A percentile compares a stretch with the other conserved stretches of the same genome.
Evolutionary conservation across 1,140 invertebrate genomes (phyloP).

Genomic region (Brachionus paranguensis): DNA sequence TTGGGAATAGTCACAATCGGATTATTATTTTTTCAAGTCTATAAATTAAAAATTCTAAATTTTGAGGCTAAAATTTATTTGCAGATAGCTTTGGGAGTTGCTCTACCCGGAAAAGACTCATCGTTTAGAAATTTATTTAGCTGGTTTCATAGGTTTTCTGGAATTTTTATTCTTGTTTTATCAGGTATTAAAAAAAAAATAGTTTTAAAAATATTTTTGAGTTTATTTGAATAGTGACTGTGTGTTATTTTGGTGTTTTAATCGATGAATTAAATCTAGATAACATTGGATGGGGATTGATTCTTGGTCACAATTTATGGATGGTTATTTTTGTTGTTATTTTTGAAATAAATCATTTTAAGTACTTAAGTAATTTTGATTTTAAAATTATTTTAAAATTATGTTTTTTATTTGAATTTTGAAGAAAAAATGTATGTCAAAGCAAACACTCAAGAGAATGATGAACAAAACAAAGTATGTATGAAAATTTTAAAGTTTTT

Average conservation of each 20-base stretch:
- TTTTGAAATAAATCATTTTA: not conserved
- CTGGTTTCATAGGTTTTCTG: constrained; percentile 20
- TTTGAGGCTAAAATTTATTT: not conserved
- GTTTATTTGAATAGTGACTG: not conserved
- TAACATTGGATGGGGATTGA: constrained; percentile 20
- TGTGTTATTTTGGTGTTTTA: not conserved
- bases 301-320: not conserved
- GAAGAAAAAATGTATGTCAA: not conserved
- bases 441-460: not conserved
- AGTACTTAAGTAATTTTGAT: not conserved
- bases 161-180: not conserved
- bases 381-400: not conserved
- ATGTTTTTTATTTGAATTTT: not conserved
- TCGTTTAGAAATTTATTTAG: not conserved
- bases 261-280: not conserved
- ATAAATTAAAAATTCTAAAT: not conserved
- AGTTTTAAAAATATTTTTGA: not conserved
- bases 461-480: not conserved
- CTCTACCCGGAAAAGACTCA: not conserved
- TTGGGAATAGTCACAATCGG: not conserved
- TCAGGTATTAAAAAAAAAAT: not conserved
- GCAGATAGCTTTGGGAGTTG: not conserved
- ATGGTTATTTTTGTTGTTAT: not conserved
- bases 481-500: too few species aligned
- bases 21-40: constrained; percentile 7